phyloP scores from a whole-genome alignment of 2,888 invertebrate species.

The Heliconius ethilla region DNA sequence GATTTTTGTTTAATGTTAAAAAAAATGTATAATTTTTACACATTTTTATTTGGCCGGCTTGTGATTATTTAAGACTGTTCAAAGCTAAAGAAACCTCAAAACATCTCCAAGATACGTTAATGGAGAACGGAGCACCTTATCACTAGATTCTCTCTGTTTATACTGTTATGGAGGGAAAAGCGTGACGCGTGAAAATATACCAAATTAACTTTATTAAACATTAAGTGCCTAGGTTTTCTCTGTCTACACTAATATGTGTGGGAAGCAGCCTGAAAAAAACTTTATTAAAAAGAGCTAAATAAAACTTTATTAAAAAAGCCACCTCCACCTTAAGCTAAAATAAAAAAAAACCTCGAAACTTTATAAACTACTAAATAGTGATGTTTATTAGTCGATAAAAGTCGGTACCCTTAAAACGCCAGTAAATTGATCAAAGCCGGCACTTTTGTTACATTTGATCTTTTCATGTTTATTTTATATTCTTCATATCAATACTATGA shows the following conservation, averaged over 20 bases:
- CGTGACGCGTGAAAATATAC: too few relatives aligned
- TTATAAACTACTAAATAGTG: constrained; percentile 76
- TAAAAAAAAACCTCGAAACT: constrained; percentile 61
- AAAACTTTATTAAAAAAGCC: constrained; percentile 41
- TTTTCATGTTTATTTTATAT: constrained; percentile 46
- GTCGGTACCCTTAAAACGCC: constrained; percentile 65
- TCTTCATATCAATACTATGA: constrained; percentile 41
- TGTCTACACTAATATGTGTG: not conserved
- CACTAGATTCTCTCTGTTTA: too few relatives aligned
- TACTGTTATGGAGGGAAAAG: too few relatives aligned
- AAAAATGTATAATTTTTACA: too few relatives aligned
- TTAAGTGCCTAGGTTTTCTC: not conserved
- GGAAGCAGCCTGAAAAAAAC: not conserved
- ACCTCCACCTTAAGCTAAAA: constrained; percentile 51
- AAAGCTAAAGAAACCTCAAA: too few relatives aligned
- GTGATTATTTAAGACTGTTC: too few relatives aligned
- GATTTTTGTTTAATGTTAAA: not conserved
- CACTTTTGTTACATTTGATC: constrained; percentile 53
- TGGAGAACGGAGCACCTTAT: too few relatives aligned
- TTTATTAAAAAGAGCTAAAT: not conserved
- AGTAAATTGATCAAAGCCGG: constrained; percentile 72
- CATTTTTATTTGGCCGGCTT: too few relatives aligned
- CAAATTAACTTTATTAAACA: too few relatives aligned
- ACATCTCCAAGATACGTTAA: too few relatives aligned
- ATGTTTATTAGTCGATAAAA: constrained; percentile 73